These are phyloP conservation scores for Perca schrenkii DNA, from an alignment of 2,113 vertebrate species.

Conservation along the genomic window DNA sequence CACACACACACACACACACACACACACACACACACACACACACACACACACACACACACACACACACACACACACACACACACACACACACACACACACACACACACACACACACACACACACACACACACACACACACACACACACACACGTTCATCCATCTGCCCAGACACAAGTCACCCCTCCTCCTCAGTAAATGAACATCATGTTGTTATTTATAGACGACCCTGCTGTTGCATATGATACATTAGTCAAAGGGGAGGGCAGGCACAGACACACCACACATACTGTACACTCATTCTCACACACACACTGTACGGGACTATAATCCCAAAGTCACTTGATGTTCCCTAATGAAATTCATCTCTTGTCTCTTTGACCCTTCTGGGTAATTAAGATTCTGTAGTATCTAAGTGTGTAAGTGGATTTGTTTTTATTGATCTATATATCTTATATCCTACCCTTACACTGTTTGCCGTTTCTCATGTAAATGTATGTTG, in stretches of 20 bases:
- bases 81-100: constrained; percentile 1
- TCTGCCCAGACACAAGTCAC: constrained; percentile 64
- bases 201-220: constrained; percentile 81
- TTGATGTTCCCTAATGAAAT: constrained; percentile 50
- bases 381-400: constrained; percentile 35
- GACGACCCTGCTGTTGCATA: constrained; percentile 63
- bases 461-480: neutral
- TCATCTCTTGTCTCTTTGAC: constrained; percentile 33
- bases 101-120: constrained; percentile 20
- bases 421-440: constrained; percentile 22
- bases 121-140: constrained; percentile 13
- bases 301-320: neutral
- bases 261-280: constrained; percentile 28
- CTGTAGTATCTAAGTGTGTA: neutral
- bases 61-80: constrained; percentile 15
- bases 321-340: constrained; percentile 62
- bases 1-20: neutral
- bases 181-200: constrained; percentile 60
- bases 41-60: constrained; percentile 16
- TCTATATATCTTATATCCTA: constrained; percentile 7
- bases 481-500: neutral
- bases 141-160: constrained; percentile 42
- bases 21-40: constrained; percentile 7
- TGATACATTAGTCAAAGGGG: constrained; percentile 70
- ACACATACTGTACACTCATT: constrained; percentile 32